Percentiles rank a stretch among this genome's conserved stretches.
These are phyloP conservation scores for Phylloscopus collybita DNA, from an alignment of 2,797 vertebrate species.

Conservation along the genomic window DNA sequence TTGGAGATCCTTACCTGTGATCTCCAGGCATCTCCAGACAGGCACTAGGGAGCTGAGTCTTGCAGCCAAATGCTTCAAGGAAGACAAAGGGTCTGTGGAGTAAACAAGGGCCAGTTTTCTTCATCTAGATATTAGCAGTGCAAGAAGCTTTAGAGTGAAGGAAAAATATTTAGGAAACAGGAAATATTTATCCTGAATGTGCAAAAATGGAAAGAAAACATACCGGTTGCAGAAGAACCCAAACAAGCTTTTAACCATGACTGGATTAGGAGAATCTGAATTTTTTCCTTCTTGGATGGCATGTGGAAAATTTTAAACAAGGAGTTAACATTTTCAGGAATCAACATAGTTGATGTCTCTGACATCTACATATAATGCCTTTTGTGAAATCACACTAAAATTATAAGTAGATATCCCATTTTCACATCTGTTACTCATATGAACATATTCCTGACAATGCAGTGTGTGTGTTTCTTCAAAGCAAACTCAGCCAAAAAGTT, in stretches of 20 bases:
- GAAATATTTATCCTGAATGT: not conserved
- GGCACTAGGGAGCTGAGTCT: fast-evolving
- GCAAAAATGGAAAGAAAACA: not conserved
- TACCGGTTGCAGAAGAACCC: not conserved
- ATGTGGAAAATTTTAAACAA: not conserved
- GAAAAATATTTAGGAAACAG: not conserved
- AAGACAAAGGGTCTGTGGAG: not conserved
- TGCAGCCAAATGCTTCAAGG: fast-evolving
- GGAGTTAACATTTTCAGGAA: not conserved
- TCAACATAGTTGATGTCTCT: not conserved
- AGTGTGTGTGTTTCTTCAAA: not conserved
- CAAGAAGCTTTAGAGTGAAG: not conserved
- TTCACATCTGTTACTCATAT: slow-evolving; percentile 9
- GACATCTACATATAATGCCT: not conserved
- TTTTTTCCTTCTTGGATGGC: not conserved
- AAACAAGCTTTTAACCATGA: not conserved
- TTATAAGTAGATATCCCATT: not conserved
- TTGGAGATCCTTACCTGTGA: not conserved
- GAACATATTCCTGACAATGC: not conserved
- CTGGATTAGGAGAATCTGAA: not conserved
- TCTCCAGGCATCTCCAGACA: not conserved
- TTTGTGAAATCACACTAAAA: not conserved
- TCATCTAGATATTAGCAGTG: not conserved
- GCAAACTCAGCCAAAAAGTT: not conserved
- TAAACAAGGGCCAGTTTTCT: not conserved